Conservation (phyloP, 2,888 invertebrate species). For the Phortica magna region DNA sequence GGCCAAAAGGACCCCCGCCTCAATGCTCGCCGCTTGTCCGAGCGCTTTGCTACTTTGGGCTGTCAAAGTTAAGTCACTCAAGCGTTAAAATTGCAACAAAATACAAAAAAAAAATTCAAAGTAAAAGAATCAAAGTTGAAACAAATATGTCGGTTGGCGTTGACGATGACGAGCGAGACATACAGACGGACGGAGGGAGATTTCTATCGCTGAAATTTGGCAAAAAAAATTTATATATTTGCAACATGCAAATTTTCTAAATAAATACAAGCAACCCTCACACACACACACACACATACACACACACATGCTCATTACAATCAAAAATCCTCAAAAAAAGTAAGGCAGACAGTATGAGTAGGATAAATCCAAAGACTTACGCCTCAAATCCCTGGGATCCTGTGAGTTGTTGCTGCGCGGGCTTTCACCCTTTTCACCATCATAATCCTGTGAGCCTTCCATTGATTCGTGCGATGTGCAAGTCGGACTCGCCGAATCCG, state of each 20-base stretch:
- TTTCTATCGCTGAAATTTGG: not conserved
- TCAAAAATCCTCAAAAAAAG: conserved; percentile 32
- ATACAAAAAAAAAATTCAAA: conserved; percentile 43
- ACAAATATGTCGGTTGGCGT: conserved; percentile 56
- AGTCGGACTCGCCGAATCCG: conserved; percentile 82
- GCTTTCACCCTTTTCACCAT: conserved; percentile 80
- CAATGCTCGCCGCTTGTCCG: not conserved
- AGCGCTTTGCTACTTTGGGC: conserved; percentile 43
- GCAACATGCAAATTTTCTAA: conserved; percentile 63
- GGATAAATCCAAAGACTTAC: conserved; percentile 78
- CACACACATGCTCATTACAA: not conserved
- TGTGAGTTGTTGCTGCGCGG: conserved; percentile 78
- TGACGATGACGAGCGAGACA: not conserved
- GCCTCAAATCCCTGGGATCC: conserved; percentile 80
- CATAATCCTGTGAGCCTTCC: conserved; percentile 81
- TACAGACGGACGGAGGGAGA: not conserved
- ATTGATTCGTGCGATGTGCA: conserved; percentile 82
- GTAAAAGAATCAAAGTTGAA: conserved; percentile 59
- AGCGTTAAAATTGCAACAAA: conserved; percentile 73
- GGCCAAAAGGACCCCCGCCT: not conserved
- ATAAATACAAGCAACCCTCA: conserved; percentile 45
- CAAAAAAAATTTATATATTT: conserved; percentile 38
- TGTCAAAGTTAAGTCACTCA: conserved; percentile 72
- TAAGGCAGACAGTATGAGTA: conserved; percentile 32
- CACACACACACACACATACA: not conserved